phyloP scores from a whole-genome alignment of 2,888 invertebrate species.

The Tigriopus californicus region DNA sequence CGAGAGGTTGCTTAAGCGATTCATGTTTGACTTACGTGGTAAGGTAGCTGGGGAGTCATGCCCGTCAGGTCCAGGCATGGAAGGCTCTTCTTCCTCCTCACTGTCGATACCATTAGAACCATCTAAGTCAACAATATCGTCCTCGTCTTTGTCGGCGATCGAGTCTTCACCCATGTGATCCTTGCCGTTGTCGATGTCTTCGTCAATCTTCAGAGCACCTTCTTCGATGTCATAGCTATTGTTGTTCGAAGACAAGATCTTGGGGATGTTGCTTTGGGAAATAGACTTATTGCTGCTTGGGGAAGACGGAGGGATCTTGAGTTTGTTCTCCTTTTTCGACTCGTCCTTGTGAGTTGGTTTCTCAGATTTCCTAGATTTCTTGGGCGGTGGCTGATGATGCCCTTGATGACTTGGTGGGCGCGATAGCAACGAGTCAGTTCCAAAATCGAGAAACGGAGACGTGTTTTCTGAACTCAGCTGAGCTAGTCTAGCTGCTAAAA shows the following conservation, averaged over 20 bases:
- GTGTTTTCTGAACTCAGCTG: constrained; percentile 47
- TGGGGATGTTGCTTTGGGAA: too few relatives aligned
- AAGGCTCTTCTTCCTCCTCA: constrained; percentile 14
- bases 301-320: not conserved
- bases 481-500: constrained; percentile 26
- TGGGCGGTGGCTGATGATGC: not conserved
- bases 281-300: not conserved
- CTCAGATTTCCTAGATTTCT: not conserved
- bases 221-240: constrained; percentile 4
- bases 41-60: too few relatives aligned
- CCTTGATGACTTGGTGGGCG: not conserved
- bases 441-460: constrained; percentile 41
- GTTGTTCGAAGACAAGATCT: not conserved
- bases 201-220: constrained; percentile 14
- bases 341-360: not conserved
- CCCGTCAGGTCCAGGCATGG: constrained; percentile 11
- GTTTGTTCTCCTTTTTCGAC: not conserved
- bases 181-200: constrained; percentile 11
- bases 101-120: constrained; percentile 11
- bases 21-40: too few relatives aligned
- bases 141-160: not conserved
- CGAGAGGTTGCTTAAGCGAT: too few relatives aligned
- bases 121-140: constrained; percentile 13
- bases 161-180: not conserved
- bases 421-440: constrained; percentile 29